Evolutionary conservation across 2,888 invertebrate species (phyloP), one percentile per base, ranked within the genome.

Genomic region (Xanthorhoe spadicearia): DNA sequence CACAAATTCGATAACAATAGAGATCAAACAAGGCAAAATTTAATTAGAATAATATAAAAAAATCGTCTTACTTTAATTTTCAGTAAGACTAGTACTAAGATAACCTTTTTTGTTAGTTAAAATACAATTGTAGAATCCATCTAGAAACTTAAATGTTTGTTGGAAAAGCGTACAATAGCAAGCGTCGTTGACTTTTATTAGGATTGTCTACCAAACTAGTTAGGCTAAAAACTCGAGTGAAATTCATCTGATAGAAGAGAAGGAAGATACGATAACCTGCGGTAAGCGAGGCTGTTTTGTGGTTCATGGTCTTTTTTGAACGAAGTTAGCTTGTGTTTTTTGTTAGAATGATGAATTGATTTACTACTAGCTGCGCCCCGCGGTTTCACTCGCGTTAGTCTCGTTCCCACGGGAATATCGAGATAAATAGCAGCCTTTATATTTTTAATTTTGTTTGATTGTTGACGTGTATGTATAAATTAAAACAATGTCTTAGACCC

Each of bases 181-280:
- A 35, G 32, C 48, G 3, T 57, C 48, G 58, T 58, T 50, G 35
- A 35, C 15, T 58, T 49, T 58, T 58, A 50, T 58, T 50, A 35
- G 13, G 48, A 35, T 58, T 32, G 13, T 32, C 35, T 49, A 58
- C 49, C 13, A 17, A 48, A 49, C 50, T 50, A 50, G 58, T 49
- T 53, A 48, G 48, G 48, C 19, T 28, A 56, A 17, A 56, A 54
- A 35, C 17, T 54, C 38, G 52, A 48, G 48, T 15, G 15, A 48
- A 48, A 48, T 48, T 48, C 48, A 17, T 48, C 17, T 48, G 48
- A 15, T 48, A 48, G 38, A 43, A 43, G 38, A 13, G 3, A 43
- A 13, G 13, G 38, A 3, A 0, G 38, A 13, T 2, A 10, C 38
- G 38, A 13, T 2, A 13, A 43, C 17, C 17, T 0, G 48, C 48